These are phyloP conservation scores for Idaea biselata DNA, from an alignment of 2,888 invertebrate species.

Conservation along the genomic window DNA sequence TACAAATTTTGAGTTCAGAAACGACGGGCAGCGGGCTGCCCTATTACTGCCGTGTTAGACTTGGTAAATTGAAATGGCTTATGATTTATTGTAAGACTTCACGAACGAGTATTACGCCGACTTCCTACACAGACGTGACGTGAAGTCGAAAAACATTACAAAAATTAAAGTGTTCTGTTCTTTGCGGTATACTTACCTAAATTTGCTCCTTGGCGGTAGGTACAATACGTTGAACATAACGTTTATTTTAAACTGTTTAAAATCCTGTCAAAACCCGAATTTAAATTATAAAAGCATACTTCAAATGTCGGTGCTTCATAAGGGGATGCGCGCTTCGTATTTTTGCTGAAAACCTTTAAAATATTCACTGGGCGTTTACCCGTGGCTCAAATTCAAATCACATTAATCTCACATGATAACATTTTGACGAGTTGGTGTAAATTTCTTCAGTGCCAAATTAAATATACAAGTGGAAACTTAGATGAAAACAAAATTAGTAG, in stretches of 20 bases:
- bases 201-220: conserved; percentile 16
- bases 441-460: conserved; percentile 50
- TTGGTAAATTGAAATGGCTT: conserved; percentile 74
- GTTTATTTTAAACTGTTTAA: conserved; percentile 11
- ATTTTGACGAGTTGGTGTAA: conserved; percentile 51
- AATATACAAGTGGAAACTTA: conserved; percentile 43
- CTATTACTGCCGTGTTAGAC: conserved; percentile 65
- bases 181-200: neutral
- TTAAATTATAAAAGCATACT: conserved; percentile 21
- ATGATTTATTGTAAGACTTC: conserved; percentile 74
- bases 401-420: conserved; percentile 48
- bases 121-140: conserved; percentile 64
- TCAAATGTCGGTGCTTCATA: conserved; percentile 17
- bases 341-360: conserved; percentile 31
- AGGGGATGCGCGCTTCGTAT: conserved; percentile 14
- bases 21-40: conserved; percentile 55
- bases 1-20: conserved; percentile 72
- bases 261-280: conserved; percentile 26
- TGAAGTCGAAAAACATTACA: conserved; percentile 50
- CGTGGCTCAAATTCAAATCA: conserved; percentile 36
- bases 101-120: conserved; percentile 67
- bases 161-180: conserved; percentile 18
- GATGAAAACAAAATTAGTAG: too few relatives aligned
- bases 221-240: conserved; percentile 27
- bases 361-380: conserved; percentile 34